Conservation (phyloP, 2,797 vertebrate species). For the Neosilurus hyrtlii region DNA sequence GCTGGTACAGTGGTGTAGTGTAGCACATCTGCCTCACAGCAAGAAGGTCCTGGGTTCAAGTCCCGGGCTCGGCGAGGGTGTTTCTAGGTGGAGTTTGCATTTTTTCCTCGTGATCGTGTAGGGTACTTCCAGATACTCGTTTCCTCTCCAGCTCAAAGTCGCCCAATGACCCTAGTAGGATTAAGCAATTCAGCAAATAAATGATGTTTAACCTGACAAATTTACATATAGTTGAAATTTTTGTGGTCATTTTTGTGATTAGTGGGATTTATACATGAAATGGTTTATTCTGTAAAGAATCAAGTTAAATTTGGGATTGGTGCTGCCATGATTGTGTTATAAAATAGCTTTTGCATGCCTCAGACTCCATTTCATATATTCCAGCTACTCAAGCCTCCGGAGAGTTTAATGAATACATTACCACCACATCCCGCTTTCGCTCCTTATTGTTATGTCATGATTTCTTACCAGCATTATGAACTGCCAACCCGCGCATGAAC, state of each 20-base stretch:
- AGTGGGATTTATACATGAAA: neutral
- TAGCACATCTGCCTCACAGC: too few relatives aligned
- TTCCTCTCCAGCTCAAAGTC: too few relatives aligned
- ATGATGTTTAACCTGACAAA: neutral
- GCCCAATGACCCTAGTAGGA: too few relatives aligned
- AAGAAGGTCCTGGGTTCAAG: too few relatives aligned
- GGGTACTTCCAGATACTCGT: too few relatives aligned
- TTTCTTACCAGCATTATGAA: constrained; percentile 7
- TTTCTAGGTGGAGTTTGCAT: too few relatives aligned
- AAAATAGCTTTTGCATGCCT: neutral
- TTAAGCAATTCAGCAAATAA: neutral
- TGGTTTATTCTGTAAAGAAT: neutral
- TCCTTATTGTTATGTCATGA: neutral
- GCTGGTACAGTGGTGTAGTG: too few relatives aligned
- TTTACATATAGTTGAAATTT: neutral
- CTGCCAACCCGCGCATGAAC: constrained; percentile 3
- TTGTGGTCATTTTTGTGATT: neutral
- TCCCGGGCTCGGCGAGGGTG: too few relatives aligned
- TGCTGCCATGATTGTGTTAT: neutral
- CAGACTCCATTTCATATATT: neutral
- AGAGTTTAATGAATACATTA: constrained; percentile 7
- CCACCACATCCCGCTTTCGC: neutral
- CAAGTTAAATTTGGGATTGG: neutral
- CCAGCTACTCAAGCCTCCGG: constrained; percentile 4
- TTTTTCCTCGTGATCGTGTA: too few relatives aligned